phyloP scores from a whole-genome alignment of 2,888 invertebrate genomes.

The Alentia gelatinosa region DNA sequence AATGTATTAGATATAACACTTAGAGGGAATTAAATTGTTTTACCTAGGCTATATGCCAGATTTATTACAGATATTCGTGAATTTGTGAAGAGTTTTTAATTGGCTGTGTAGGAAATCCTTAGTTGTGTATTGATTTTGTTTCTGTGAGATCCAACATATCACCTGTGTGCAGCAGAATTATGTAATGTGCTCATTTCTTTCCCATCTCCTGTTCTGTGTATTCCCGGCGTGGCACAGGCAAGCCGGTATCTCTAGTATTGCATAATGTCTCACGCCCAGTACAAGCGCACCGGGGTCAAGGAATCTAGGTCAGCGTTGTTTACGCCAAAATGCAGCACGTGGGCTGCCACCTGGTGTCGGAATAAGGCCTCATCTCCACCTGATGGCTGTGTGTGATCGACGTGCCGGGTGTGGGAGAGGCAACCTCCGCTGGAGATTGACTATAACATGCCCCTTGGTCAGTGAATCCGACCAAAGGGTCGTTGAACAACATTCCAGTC shows the following conservation, averaged over 20 bases:
- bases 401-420: background rate
- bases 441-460: background rate
- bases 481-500: background rate
- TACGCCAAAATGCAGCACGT: constrained; percentile 29
- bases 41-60: no score
- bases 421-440: background rate
- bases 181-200: no score
- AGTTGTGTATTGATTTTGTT: no score
- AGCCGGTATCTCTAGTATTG: background rate
- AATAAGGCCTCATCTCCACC: background rate
- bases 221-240: background rate
- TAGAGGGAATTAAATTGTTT: no score
- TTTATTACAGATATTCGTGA: no score
- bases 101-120: no score
- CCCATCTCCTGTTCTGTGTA: no score
- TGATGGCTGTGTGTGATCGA: background rate
- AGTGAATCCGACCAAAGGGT: background rate
- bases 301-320: constrained; percentile 31
- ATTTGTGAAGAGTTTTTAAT: no score
- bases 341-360: background rate
- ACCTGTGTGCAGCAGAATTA: no score
- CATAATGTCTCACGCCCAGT: background rate
- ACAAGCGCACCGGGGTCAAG: background rate
- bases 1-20: no score
- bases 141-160: no score